Evolutionary conservation across 2,888 invertebrate species (phyloP).

Genomic region (Helleia helle): DNA sequence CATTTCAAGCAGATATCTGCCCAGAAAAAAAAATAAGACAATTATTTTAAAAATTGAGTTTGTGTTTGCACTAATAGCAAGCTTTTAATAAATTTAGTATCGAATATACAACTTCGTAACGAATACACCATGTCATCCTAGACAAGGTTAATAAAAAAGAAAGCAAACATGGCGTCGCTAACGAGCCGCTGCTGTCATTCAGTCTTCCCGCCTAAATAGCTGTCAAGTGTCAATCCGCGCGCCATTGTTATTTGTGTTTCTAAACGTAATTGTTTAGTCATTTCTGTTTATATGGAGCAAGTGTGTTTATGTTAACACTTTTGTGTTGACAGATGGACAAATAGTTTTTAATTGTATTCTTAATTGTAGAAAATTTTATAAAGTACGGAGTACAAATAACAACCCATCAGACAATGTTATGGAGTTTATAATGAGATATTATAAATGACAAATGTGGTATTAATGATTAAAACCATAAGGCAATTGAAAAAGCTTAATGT

Average conservation of each 20-base stretch:
- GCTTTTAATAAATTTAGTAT: not conserved
- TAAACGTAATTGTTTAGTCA: slow-evolving; percentile 19
- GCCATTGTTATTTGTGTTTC: slow-evolving; percentile 21
- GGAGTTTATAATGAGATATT: too few relatives aligned
- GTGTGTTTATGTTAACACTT: slow-evolving; percentile 12
- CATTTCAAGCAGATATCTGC: too few relatives aligned
- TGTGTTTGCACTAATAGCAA: too few relatives aligned
- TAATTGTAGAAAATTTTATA: too few relatives aligned
- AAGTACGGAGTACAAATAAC: too few relatives aligned
- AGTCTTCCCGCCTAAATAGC: slow-evolving; percentile 56
- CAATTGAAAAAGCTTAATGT: too few relatives aligned
- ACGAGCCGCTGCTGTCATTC: slow-evolving; percentile 48
- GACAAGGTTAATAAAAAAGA: slow-evolving; percentile 25
- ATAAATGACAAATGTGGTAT: too few relatives aligned
- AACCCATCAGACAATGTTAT: too few relatives aligned
- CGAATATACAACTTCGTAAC: not conserved
- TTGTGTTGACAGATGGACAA: slow-evolving; percentile 6
- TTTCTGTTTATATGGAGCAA: slow-evolving; percentile 17
- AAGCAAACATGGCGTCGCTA: slow-evolving; percentile 51
- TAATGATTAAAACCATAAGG: too few relatives aligned
- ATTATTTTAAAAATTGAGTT: too few relatives aligned
- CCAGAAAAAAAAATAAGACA: too few relatives aligned
- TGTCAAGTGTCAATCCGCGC: slow-evolving; percentile 52
- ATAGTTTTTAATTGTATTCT: slow-evolving; percentile 10
- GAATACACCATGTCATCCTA: slow-evolving; percentile 11